Evolutionary conservation across 2,888 invertebrate genomes (phyloP).

Genomic region (Eupsilia transversa): DNA sequence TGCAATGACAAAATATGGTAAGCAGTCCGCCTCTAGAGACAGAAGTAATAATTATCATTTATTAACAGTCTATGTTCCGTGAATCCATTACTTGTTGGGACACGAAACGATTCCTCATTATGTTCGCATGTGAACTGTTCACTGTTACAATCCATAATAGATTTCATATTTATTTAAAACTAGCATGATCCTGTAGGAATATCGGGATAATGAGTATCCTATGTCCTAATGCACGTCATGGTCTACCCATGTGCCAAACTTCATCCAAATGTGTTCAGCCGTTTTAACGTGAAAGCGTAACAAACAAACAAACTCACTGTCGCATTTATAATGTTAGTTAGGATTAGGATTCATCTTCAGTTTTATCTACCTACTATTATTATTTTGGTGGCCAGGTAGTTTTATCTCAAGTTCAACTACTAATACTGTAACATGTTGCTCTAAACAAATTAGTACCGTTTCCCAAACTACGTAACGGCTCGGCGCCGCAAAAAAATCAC

Average conservation of each 20-base stretch:
- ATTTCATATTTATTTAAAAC: conserved; percentile 16
- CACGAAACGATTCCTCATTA: background rate
- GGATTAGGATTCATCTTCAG: background rate
- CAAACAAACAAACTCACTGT: too few species aligned
- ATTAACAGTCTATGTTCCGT: conserved; percentile 4
- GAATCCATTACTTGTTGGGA: conserved; percentile 8
- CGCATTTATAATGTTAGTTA: too few species aligned
- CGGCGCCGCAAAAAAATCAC: conserved; percentile 55
- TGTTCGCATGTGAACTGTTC: background rate
- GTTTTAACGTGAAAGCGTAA: too few species aligned
- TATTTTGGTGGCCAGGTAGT: conserved; percentile 34
- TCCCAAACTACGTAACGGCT: conserved; percentile 53
- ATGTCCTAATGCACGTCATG: too few species aligned
- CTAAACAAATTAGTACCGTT: conserved; percentile 63
- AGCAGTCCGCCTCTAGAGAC: background rate
- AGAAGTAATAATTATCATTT: conserved; percentile 34
- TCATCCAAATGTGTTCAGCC: too few species aligned
- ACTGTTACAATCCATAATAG: too few species aligned
- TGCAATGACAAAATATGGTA: conserved; percentile 28
- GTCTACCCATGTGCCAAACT: too few species aligned
- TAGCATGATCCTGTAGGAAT: too few species aligned
- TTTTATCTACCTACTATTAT: conserved; percentile 19
- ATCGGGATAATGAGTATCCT: too few species aligned
- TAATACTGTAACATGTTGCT: conserved; percentile 27
- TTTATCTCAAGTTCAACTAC: conserved; percentile 24